Conservation (phyloP, 23 tunicate species). For the Ciona savignyi region DNA sequence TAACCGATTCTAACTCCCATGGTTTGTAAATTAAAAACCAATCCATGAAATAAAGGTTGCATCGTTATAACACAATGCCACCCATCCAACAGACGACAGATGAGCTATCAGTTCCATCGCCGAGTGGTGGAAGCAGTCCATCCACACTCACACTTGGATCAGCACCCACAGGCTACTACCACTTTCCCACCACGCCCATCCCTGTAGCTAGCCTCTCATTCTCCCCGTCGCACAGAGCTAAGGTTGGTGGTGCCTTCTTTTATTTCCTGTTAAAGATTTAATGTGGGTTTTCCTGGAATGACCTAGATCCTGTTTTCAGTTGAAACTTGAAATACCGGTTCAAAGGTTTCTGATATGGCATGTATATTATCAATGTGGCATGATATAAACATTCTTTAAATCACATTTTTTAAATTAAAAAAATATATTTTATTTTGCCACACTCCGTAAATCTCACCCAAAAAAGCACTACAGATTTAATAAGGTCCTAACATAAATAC, state of each 20-base stretch:
- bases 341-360: too few relatives aligned
- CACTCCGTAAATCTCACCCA: too few relatives aligned
- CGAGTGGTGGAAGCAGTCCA: conserved; percentile 24
- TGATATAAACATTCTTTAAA: too few relatives aligned
- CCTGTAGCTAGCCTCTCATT: conserved; percentile 35
- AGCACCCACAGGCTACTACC: conserved; percentile 31
- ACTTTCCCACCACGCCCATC: conserved; percentile 22
- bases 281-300: background rate
- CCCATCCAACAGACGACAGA: too few relatives aligned
- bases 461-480: too few relatives aligned
- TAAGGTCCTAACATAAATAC: too few relatives aligned
- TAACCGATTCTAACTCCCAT: too few relatives aligned
- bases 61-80: too few relatives aligned
- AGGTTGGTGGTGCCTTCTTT: conserved; percentile 15
- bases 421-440: background rate
- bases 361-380: too few relatives aligned
- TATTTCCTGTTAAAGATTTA: too few relatives aligned
- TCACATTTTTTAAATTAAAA: background rate
- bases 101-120: conserved; percentile 31
- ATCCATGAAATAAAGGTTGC: too few relatives aligned
- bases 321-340: background rate
- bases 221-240: conserved; percentile 32
- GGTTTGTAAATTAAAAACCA: too few relatives aligned
- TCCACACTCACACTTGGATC: conserved; percentile 21
- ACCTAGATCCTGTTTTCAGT: background rate